Evolutionary conservation across 2,797 vertebrate species (phyloP).

Genomic region (Gymnoscopelus braueri): DNA sequence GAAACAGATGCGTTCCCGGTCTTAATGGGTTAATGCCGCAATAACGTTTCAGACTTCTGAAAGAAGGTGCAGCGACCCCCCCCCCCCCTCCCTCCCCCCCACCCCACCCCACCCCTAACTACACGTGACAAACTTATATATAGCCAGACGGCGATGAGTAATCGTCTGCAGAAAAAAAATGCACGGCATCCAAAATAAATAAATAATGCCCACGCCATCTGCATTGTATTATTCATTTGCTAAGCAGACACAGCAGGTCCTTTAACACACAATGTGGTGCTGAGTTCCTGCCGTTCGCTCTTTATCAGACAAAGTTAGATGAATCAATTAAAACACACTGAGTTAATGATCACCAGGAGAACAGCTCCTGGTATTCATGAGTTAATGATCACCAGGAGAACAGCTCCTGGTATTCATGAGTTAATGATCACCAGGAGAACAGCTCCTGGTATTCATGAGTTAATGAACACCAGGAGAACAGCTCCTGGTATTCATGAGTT

Average conservation of each 20-base stretch:
- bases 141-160: constrained; percentile 55
- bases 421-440: constrained; percentile 8
- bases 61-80: no score
- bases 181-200: constrained; percentile 45
- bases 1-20: no score
- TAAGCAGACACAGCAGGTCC: constrained; percentile 37
- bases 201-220: constrained; percentile 51
- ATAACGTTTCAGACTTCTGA: no score
- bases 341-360: constrained; percentile 56
- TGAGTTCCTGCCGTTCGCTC: constrained; percentile 33
- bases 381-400: constrained; percentile 9
- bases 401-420: constrained; percentile 34
- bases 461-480: constrained; percentile 10
- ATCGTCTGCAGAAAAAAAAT: constrained; percentile 47
- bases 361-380: no score
- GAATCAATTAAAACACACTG: constrained; percentile 63
- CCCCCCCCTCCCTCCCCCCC: no score
- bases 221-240: constrained; percentile 64
- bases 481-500: constrained; percentile 36
- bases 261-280: constrained; percentile 22
- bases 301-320: constrained; percentile 55
- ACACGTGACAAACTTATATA: constrained; percentile 64
- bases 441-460: constrained; percentile 36
- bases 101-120: no score
- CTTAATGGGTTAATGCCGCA: no score